phyloP scores from a whole-genome alignment of 2,888 invertebrate genomes.

The Kryphioiulus occultus region DNA sequence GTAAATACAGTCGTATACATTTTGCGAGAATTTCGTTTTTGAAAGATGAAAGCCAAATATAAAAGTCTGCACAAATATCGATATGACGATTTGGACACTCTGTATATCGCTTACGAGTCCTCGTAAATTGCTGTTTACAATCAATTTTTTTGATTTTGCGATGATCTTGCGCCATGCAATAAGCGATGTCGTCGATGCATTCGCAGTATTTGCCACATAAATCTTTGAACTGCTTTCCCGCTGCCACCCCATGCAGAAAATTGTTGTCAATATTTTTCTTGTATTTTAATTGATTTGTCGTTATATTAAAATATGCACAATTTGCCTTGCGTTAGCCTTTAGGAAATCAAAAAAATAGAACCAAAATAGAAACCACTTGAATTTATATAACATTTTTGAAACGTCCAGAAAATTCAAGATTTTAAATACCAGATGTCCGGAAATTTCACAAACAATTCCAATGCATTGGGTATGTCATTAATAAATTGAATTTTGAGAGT shows the following conservation, averaged over 20 bases:
- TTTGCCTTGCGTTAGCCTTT: no score
- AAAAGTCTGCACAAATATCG: background rate
- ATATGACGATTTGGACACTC: background rate
- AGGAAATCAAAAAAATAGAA: no score
- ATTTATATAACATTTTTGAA: no score
- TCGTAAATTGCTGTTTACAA: conserved; percentile 9
- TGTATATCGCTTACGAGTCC: background rate
- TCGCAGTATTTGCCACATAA: conserved; percentile 4
- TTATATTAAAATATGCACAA: background rate
- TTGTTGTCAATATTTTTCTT: background rate
- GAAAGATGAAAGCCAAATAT: background rate
- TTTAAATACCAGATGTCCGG: no score
- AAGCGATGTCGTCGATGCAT: conserved; percentile 2
- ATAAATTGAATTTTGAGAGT: no score
- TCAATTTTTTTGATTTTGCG: background rate
- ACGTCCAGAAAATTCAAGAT: no score
- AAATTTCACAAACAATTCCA: no score
- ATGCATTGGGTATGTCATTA: no score
- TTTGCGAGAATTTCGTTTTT: background rate
- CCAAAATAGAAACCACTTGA: no score
- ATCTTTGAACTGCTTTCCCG: background rate
- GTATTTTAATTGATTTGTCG: background rate
- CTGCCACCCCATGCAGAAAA: conserved; percentile 14
- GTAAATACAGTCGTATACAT: conserved; percentile 23
- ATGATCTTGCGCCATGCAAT: background rate